Conservation (phyloP, 1,140 invertebrate species). For the Harpegnathos saltator region DNA sequence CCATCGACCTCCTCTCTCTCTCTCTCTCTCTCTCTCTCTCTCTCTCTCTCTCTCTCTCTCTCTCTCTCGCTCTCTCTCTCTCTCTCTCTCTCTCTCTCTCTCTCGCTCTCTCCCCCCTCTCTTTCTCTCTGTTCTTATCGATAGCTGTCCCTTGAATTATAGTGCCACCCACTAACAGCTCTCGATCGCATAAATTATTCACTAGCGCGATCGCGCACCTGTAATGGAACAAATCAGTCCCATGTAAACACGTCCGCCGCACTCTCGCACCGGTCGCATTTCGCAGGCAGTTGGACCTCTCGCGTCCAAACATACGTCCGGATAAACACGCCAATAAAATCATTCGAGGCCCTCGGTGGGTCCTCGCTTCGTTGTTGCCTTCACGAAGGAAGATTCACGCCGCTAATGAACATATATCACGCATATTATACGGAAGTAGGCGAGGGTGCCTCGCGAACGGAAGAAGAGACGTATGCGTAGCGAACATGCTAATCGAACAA, state of each 20-base stretch:
- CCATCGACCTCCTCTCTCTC: neutral
- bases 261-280: conserved; percentile 65
- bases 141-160: conserved; percentile 72
- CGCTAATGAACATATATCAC: neutral
- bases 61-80: too few relatives aligned
- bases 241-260: conserved; percentile 64
- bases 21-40: too few relatives aligned
- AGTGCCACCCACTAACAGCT: conserved; percentile 69
- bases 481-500: too few relatives aligned
- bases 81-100: too few relatives aligned
- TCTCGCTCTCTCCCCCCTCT: too few relatives aligned
- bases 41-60: too few relatives aligned
- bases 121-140: conserved; percentile 49
- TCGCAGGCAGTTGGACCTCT: conserved; percentile 22
- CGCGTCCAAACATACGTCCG: neutral
- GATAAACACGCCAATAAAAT: conserved; percentile 6
- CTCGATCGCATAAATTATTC: conserved; percentile 75
- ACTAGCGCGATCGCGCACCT: conserved; percentile 61
- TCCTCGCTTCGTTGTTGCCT: neutral
- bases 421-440: neutral
- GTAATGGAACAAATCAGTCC: conserved; percentile 72
- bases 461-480: too few relatives aligned
- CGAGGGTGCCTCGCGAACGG: too few relatives aligned
- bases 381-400: neutral
- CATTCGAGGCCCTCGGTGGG: neutral